phyloP scores from a whole-genome alignment of 2,888 invertebrate genomes.

The Theodoxus fluviatilis region DNA sequence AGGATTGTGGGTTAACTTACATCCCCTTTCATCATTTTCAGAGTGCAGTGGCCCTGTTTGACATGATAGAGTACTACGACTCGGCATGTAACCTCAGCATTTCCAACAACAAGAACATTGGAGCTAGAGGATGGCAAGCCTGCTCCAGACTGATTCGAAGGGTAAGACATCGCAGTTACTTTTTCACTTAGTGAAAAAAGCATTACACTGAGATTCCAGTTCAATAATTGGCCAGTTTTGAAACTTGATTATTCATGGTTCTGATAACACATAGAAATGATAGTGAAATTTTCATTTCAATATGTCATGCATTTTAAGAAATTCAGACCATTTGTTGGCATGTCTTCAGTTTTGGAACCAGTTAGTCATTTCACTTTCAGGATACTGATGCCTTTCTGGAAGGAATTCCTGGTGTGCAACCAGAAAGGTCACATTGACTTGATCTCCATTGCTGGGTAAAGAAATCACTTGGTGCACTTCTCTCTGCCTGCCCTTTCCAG shows the following conservation, averaged over 20 bases:
- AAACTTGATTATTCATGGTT: not conserved
- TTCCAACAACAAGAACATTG: constrained; percentile 78
- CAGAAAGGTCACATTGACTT: not conserved
- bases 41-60: constrained; percentile 80
- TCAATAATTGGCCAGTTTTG: not conserved
- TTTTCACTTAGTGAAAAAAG: not conserved
- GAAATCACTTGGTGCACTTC: not conserved
- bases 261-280: not conserved
- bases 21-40: too few species aligned
- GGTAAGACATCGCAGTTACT: constrained; percentile 68
- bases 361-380: too few species aligned
- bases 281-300: not conserved
- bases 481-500: constrained; percentile 66
- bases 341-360: too few species aligned
- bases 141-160: constrained; percentile 81
- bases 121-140: constrained; percentile 83
- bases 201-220: not conserved
- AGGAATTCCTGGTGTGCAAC: too few species aligned
- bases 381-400: too few species aligned
- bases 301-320: not conserved
- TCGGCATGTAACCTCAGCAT: constrained; percentile 80
- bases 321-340: too few species aligned
- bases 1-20: too few species aligned
- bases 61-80: constrained; percentile 93
- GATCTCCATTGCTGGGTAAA: too few species aligned